Evolutionary conservation across 2,113 vertebrate species (phyloP).

Genomic region (Romanogobio albipinnatus): DNA sequence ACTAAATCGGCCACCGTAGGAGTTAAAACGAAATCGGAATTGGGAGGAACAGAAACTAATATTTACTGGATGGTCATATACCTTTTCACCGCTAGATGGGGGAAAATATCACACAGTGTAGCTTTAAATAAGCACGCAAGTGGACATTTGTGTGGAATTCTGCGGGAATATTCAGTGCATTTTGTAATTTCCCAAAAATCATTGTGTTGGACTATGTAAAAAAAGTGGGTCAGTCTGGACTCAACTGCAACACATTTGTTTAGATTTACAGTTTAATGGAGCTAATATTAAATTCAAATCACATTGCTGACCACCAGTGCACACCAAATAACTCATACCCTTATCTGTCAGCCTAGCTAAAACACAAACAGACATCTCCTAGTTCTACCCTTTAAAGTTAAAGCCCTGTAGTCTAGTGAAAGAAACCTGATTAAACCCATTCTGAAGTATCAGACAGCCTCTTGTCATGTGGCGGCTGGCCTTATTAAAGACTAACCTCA

Average conservation of each 20-base stretch:
- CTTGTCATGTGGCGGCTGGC: neutral
- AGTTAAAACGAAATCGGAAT: too few species aligned
- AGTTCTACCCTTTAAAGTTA: neutral
- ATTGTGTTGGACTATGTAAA: neutral
- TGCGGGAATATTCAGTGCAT: too few species aligned
- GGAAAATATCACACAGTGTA: too few species aligned
- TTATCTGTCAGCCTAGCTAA: neutral
- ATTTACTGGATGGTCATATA: too few species aligned
- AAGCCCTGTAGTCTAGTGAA: slow-evolving; percentile 2
- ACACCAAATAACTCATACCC: neutral
- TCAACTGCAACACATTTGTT: neutral
- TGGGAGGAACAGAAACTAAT: too few species aligned
- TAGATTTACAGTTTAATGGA: neutral
- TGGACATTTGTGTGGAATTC: neutral
- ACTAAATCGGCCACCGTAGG: too few species aligned
- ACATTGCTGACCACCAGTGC: neutral
- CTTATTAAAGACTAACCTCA: slow-evolving; percentile 26
- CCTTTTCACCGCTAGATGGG: too few species aligned
- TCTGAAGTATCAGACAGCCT: slow-evolving; percentile 7
- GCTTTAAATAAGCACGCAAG: neutral
- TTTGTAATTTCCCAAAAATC: neutral
- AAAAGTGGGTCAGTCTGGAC: neutral
- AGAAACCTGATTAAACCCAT: slow-evolving; percentile 12
- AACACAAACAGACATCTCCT: slow-evolving; percentile 12
- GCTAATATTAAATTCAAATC: neutral